Base-by-base conservation (phyloP, 2,797 vertebrate species). In the Sorex maritimensis region DNA sequence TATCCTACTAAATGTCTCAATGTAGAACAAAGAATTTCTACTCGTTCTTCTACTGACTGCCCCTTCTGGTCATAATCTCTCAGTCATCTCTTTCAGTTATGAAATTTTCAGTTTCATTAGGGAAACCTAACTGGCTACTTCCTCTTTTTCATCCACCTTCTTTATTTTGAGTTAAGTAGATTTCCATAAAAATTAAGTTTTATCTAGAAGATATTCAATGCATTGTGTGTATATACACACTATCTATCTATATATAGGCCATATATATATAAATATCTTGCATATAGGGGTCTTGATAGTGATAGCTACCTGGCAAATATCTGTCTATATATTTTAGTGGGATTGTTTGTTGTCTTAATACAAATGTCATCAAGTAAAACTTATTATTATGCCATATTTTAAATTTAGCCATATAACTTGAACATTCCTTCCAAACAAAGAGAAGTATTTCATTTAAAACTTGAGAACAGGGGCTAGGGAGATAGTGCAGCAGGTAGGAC, bases 291-390 rank as follows among this genome's bases (percentile, higher is more conserved):
- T 23, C 11, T 13, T 19, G n/a, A 4, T 67, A 49, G 30, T 58
- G 26, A 71, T 68, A 5, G 67, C 65, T 41, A 75, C 23, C 2
- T 2, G 26, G 21, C 6, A 67, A 67, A 24, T 67, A 28, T 67
- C 19, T 41, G 5, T 68, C 1, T 52, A 23, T 67, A 13, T 74
- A 24, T 34, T 12, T 30, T 19, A 0, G n/a, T 63, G 0, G 21
- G 6, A 24, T 2, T 81, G 11, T 67, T 38, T 63, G 4, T 6
- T 79, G 24, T 24, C 71, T 80, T 83, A 55, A 72, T 4, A 65
- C 7, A 68, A 73, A 52, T 80, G 46, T 72, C 71, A 71, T 91
- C n/a, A 58, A 81, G 72, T 28, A 78, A 89, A 71, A 41, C 14
- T 73, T 23, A 28, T 13, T 52, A 7, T 79, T 74, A 6, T 71